phyloP scores from a whole-genome alignment of 2,113 vertebrate genomes.

The Bettongia penicillata region DNA sequence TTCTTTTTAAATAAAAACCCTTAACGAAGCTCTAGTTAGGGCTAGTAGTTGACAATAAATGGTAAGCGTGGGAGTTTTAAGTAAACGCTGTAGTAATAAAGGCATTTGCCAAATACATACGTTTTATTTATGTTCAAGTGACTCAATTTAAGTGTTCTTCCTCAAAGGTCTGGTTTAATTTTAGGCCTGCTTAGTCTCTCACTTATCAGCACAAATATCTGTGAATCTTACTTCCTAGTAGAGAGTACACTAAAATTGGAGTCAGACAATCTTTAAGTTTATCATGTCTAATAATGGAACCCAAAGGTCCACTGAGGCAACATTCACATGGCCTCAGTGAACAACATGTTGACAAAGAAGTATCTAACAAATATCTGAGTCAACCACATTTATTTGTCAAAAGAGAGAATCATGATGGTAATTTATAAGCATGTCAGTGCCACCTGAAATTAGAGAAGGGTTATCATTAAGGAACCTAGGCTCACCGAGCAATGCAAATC shows the following conservation, averaged over 20 bases:
- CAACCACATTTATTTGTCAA: too few species aligned
- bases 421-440: too few species aligned
- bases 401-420: too few species aligned
- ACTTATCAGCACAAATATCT: conserved; percentile 61
- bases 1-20: conserved; percentile 35
- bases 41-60: conserved; percentile 14
- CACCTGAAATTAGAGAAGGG: too few species aligned
- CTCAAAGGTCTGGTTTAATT: conserved; percentile 40
- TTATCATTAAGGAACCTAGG: too few species aligned
- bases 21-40: conserved; percentile 24
- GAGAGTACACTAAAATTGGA: not conserved
- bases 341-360: too few species aligned
- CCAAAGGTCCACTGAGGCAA: too few species aligned
- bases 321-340: too few species aligned
- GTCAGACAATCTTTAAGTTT: not conserved
- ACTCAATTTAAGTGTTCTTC: conserved; percentile 38
- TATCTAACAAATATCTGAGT: too few species aligned
- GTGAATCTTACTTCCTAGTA: not conserved
- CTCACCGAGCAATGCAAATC: too few species aligned
- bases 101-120: conserved; percentile 8
- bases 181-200: conserved; percentile 35
- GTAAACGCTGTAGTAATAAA: conserved; percentile 20
- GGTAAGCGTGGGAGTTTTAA: not conserved
- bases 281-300: too few species aligned
- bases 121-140: conserved; percentile 48